Evolutionary conservation across 2,888 invertebrate genomes (phyloP), one percentile per base, ranked within the genome.

Genomic region (Didymodactylos carnosus): DNA sequence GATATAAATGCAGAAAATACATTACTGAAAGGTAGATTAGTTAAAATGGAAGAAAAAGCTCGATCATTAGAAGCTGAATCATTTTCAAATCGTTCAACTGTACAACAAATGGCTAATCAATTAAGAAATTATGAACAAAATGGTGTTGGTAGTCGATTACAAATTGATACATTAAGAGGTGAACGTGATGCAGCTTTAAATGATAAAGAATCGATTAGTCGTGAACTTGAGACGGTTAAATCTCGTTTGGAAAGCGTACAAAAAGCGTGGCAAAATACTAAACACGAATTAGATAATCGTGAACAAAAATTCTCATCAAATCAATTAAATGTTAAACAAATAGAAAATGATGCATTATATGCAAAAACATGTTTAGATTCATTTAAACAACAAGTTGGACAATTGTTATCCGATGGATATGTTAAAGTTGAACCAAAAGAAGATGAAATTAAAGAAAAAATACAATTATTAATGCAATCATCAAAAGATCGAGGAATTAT

Each of bases 61-160:
- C 77, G 78, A 62, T 79, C 79, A 73, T 80, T 80, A 5, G 82
- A 83, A 74, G 75, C 80, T 14, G 83, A 83, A 77, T 79, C 79
- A 19, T 82, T 82, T 73, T 83, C 83, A 1, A 82, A 82, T 77
- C 78, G 83, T 27, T 83, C 83, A 76, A 83, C 83, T 25, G 83
- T 83, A 71, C 80, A 81, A 80, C 78, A 83, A 70, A 79, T 83
- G 29, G 83, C 82, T 23, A 71, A 74, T 40, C 71, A 74, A 71
- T 69, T 74, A 39, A 71, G 71, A 19, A 43, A 53, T 29, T 53
- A 71, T 39, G 74, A 74, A 53, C 53, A 74, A 35, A 41, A 74
- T 25, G 25, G 46, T 23, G 40, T 72, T 23, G 49, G 43, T 39
- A 39, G 49, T 72, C 62, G 23, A 72, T 49, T 75, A 25, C 62